A percentile compares a stretch with the other conserved stretches of the same genome.
Evolutionary conservation across 2,888 invertebrate genomes (phyloP).

Genomic region (Hydroisotoma schaefferi): DNA sequence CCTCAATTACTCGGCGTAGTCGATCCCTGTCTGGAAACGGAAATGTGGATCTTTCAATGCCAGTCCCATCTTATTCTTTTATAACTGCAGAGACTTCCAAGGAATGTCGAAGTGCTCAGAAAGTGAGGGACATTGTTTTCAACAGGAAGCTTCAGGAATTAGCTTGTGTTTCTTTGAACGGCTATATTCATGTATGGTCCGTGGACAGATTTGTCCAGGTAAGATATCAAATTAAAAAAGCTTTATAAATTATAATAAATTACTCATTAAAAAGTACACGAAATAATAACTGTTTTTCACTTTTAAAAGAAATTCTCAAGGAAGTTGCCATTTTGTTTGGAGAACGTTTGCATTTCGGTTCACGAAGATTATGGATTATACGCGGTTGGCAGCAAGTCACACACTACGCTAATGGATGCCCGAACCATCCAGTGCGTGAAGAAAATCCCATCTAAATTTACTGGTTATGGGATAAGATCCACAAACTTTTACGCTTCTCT

Average conservation of each 20-base stretch:
- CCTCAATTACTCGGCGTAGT: slow-evolving; percentile 5
- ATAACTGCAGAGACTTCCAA: slow-evolving; percentile 68
- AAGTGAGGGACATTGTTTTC: slow-evolving; percentile 79
- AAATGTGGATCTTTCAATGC: slow-evolving; percentile 2
- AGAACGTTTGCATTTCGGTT: slow-evolving; percentile 87
- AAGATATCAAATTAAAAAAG: slow-evolving; percentile 24
- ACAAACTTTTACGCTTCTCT: slow-evolving; percentile 86
- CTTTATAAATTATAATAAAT: too few relatives aligned
- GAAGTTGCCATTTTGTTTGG: slow-evolving; percentile 82
- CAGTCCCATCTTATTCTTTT: slow-evolving; percentile 52
- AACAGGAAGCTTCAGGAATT: slow-evolving; percentile 81
- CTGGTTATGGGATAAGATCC: slow-evolving; percentile 84
- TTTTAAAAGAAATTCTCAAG: slow-evolving; percentile 68
- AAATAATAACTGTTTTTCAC: too few relatives aligned
- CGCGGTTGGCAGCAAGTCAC: slow-evolving; percentile 90
- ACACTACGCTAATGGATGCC: slow-evolving; percentile 83
- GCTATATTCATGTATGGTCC: slow-evolving; percentile 90
- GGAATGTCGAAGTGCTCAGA: slow-evolving; percentile 73
- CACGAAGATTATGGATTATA: slow-evolving; percentile 77
- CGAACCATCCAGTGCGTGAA: slow-evolving; percentile 73
- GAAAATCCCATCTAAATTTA: slow-evolving; percentile 79
- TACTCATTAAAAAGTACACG: too few relatives aligned
- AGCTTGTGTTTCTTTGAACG: slow-evolving; percentile 85
- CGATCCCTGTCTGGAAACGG: background rate
- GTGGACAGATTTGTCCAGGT: slow-evolving; percentile 80